phyloP scores from a whole-genome alignment of 2,888 invertebrate species.

The Bursaphelenchus okinawaensis region DNA sequence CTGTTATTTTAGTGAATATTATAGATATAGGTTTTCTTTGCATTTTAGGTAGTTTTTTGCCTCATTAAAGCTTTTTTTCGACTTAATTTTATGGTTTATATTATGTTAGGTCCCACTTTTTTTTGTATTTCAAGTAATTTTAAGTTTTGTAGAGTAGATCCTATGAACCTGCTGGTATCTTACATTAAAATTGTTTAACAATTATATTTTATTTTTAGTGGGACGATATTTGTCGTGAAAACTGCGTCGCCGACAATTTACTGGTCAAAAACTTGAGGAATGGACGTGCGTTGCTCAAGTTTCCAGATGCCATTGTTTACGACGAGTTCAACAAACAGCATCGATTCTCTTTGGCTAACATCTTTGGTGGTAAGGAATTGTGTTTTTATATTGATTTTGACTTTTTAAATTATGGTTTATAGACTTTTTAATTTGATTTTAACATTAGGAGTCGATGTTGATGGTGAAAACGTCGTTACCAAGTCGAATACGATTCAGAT shows the following conservation, averaged over 20 bases:
- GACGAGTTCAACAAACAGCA: slow-evolving; percentile 14
- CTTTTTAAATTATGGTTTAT: too few species aligned
- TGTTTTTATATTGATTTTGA: neutral
- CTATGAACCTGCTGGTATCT: neutral
- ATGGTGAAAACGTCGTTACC: neutral
- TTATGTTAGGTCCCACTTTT: neutral
- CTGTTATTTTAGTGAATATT: too few species aligned
- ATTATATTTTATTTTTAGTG: slow-evolving; percentile 28
- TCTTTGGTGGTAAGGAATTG: slow-evolving; percentile 21
- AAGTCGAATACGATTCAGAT: slow-evolving; percentile 3
- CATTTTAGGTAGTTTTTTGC: too few species aligned
- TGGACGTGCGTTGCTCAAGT: slow-evolving; percentile 17
- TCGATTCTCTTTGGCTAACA: slow-evolving; percentile 19
- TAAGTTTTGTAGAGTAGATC: too few species aligned
- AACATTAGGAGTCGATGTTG: slow-evolving; percentile 1
- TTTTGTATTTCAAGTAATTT: too few species aligned
- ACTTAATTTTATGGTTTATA: neutral
- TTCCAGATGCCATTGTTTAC: slow-evolving; percentile 18
- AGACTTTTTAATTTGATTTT: neutral
- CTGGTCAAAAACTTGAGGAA: slow-evolving; percentile 8
- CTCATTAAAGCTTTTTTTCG: neutral
- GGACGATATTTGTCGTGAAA: slow-evolving; percentile 30
- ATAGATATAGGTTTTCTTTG: too few species aligned
- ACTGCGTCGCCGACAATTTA: slow-evolving; percentile 18
- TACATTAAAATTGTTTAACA: neutral